phyloP scores from a whole-genome alignment of 2,797 vertebrate species.

The Podargus strigoides region DNA sequence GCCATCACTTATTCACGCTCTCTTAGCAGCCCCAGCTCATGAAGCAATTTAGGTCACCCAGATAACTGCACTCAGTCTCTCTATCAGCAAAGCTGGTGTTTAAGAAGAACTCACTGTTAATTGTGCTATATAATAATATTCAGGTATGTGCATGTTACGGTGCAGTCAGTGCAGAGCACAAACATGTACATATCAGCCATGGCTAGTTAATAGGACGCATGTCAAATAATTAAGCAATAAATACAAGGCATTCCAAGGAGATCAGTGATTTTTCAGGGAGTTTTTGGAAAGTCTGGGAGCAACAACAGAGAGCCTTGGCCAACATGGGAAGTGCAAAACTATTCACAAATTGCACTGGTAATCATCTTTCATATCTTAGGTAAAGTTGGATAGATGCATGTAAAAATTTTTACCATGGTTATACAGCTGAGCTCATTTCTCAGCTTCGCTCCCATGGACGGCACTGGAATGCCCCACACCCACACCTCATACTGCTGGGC shows the following conservation, averaged over 20 bases:
- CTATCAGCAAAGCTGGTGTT: not conserved
- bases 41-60: conserved; percentile 22
- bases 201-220: not conserved
- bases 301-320: not conserved
- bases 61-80: not conserved
- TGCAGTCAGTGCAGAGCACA: not conserved
- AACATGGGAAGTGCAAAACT: not conserved
- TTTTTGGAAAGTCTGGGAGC: not conserved
- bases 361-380: not conserved
- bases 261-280: not conserved
- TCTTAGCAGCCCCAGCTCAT: not conserved
- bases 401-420: not conserved
- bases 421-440: not conserved
- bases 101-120: not conserved
- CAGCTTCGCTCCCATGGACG: too few species aligned
- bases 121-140: not conserved
- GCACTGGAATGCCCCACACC: not conserved
- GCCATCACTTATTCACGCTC: not conserved
- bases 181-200: not conserved
- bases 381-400: not conserved
- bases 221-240: conserved; percentile 8
- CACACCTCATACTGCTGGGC: not conserved
- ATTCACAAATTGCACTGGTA: not conserved
- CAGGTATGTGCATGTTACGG: not conserved
- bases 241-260: not conserved